phyloP scores from a whole-genome alignment of 2,113 vertebrate genomes.

The Climacteris rufus region DNA sequence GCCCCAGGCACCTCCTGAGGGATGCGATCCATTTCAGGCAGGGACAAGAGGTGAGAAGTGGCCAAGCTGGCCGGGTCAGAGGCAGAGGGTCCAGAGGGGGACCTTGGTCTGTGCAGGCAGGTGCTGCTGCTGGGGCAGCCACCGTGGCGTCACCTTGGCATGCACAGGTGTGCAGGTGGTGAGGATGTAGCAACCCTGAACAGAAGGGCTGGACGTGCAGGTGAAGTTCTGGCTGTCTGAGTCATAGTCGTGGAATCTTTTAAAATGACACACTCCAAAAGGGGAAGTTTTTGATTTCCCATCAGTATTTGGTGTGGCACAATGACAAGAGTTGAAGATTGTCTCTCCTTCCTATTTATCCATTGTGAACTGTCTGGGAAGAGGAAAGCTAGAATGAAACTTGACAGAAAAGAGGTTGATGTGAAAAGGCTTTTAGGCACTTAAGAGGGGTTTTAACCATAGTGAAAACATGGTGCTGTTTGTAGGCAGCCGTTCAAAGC shows the following conservation, averaged over 20 bases:
- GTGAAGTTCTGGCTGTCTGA: not conserved
- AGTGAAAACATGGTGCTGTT: not conserved
- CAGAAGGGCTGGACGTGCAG: not conserved
- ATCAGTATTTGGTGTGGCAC: accelerated
- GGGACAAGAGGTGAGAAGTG: not conserved
- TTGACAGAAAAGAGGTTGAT: not conserved
- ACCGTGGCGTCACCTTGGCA: accelerated
- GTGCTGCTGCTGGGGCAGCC: accelerated
- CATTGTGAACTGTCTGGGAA: not conserved
- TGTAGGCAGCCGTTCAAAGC: not conserved
- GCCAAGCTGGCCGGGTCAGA: not conserved
- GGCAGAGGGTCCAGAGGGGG: not conserved
- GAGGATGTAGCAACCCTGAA: not conserved
- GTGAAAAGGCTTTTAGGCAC: not conserved
- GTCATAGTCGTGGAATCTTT: not conserved
- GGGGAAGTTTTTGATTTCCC: accelerated
- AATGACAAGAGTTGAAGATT: not conserved
- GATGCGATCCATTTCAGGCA: not conserved
- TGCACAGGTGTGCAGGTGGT: not conserved
- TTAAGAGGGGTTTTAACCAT: not conserved
- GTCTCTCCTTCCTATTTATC: not conserved
- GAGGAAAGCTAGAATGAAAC: not conserved
- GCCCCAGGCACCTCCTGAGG: not conserved
- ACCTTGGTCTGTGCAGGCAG: not conserved
- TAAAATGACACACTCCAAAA: not conserved